Base-by-base conservation (phyloP, 2,797 vertebrate genomes). In the Sorex maritimensis region DNA sequence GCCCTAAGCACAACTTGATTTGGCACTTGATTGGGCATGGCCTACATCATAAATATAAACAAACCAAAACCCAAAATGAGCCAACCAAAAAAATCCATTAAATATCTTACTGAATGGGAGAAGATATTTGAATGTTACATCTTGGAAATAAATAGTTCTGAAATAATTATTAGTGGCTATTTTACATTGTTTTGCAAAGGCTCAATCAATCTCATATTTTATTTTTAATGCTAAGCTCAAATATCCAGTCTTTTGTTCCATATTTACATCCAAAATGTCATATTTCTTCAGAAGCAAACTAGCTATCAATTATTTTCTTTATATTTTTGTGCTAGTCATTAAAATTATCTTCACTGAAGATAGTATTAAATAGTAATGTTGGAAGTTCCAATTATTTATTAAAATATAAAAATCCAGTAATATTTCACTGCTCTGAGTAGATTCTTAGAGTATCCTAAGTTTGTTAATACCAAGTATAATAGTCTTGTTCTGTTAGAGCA, bases 161-260 rank as follows among this genome's bases (percentile, higher is more conserved):
- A 94, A 95, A 84, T 74, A 5, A 92, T 94, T 74, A 5, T 71
- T 14, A 68, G 24, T 52, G 75, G 0, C 12, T 46, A 23, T 44
- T 92, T 74, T 23, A n/a, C 0, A 12, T 67, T 93, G 82, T 71
- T 6, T 0, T 86, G 2, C 23, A 68, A 17, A 0, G 6, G 44
- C 65, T 94, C 95, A 91, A 72, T 52, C 90, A 83, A 1, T 58
- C 81, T 65, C 28, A 89, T 34, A 78, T n/a, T 68, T 96, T 80
- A 87, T 6, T 55, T 55, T 55, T 55, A 55, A 55, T 44, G 41
- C 52, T 55, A 6, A 55, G 1, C 52, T 8, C 6, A 83, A 86
- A 86, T 74, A 86, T 0, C 13, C 26, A 55, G 15, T 46, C 21
- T 46, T 77, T 93, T 82, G 38, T 81, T 86, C 80, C 79, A 10